Evolutionary conservation across 2,888 invertebrate genomes (phyloP), one percentile per base, ranked within the genome.

Genomic region (Drosophila acutilabella): DNA sequence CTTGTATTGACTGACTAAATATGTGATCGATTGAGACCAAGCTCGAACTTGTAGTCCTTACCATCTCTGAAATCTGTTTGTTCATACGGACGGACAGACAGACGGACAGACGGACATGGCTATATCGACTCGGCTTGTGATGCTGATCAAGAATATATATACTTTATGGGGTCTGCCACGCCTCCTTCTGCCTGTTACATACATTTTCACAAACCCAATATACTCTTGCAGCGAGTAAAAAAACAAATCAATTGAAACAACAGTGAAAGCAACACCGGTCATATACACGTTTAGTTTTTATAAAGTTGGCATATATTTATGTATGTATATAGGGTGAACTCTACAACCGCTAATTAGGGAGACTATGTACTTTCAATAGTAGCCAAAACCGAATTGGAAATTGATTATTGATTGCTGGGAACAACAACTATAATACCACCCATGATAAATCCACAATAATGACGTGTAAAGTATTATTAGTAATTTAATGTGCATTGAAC

Each of bases 331-430:
- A 20, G 16, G 20, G 26, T 7, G n/a, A 10, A 57, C 47, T 62
- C 50, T 47, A 57, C 53, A 64, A 77, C 80, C 86, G 69, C 78
- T 66, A 83, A 83, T 83, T 83, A 88, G 74, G 60, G 58, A 65
- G 14, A 36, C 10, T 16, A 66, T 52, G 64, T 52, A 53, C 7
- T 18, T 10, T 33, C 33, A 48, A 65, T 61, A 64, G 64, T 68
- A 45, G 58, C 36, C 71, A 51, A 78, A 56, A 54, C 70, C 47
- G 47, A 76, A 81, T 77, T 77, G 68, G 52, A 87, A 87, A 81
- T 87, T 79, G 71, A 81, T 84, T 84, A 81, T 87, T 84, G 84
- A 84, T 84, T 68, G 57, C 53, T 57, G 52, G 33, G 54, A 68
- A 67, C 66, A 61, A 41, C 41, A 61, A 70, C 51, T 52, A 33